phyloP scores from a whole-genome alignment of 2,888 invertebrate species.

The Acheta domesticus region DNA sequence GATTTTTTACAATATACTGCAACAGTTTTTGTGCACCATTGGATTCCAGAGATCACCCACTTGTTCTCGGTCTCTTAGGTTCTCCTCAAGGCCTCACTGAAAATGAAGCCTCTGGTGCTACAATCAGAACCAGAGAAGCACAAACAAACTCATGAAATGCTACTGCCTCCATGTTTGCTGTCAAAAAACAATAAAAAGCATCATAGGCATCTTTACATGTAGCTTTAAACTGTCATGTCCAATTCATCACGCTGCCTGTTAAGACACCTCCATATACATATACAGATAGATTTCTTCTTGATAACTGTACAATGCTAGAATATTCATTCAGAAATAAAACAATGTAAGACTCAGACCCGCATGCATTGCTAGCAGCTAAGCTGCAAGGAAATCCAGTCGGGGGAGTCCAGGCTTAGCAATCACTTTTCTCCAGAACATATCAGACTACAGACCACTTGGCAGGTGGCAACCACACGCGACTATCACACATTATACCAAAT shows the following conservation, averaged over 20 bases:
- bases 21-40: conserved; percentile 32
- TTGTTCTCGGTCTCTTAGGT: conserved; percentile 12
- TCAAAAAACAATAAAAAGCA: conserved; percentile 35
- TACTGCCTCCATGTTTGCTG: conserved; percentile 29
- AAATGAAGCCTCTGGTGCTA: conserved; percentile 7
- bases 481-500: conserved; percentile 2
- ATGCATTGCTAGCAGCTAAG: neutral
- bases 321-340: conserved; percentile 36
- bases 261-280: conserved; percentile 19
- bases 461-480: conserved; percentile 18
- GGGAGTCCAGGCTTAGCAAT: conserved; percentile 1
- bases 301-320: conserved; percentile 36
- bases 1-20: conserved; percentile 25
- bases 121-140: conserved; percentile 27
- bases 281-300: conserved; percentile 29
- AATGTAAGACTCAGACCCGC: conserved; percentile 25
- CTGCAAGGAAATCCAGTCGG: conserved; percentile 8
- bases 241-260: neutral
- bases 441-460: conserved; percentile 18
- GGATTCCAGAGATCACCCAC: conserved; percentile 21
- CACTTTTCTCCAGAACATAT: conserved; percentile 18
- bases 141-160: conserved; percentile 31
- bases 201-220: conserved; percentile 20
- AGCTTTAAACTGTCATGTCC: neutral
- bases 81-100: neutral